Evolutionary conservation across 2,797 vertebrate species (phyloP).

Genomic region (Gymnoscopelus microlampas): DNA sequence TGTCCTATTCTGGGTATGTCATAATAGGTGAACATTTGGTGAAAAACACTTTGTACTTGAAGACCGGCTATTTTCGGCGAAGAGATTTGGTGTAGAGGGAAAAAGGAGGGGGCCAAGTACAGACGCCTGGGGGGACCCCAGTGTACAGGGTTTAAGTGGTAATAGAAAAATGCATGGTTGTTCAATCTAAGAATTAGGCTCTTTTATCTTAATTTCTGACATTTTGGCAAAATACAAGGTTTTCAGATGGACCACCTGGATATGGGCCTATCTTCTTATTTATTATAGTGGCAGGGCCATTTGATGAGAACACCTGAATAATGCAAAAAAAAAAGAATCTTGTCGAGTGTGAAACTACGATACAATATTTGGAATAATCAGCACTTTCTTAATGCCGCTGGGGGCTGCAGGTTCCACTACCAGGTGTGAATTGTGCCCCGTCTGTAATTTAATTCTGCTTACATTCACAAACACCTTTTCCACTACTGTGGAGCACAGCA

Average conservation of each 20-base stretch:
- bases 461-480: conserved; percentile 54
- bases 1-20: too few species aligned
- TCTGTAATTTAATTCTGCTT: conserved; percentile 74
- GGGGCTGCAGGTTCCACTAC: conserved; percentile 63
- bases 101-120: too few species aligned
- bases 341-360: neutral
- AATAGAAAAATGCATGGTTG: neutral
- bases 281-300: conserved; percentile 29
- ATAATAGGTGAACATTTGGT: too few species aligned
- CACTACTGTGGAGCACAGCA: conserved; percentile 27
- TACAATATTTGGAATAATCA: conserved; percentile 57
- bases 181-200: neutral
- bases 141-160: conserved; percentile 17
- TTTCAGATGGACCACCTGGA: neutral
- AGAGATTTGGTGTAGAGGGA: too few species aligned
- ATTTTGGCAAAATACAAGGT: conserved; percentile 17
- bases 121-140: too few species aligned
- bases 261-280: neutral
- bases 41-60: too few species aligned
- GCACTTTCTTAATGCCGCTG: conserved; percentile 56
- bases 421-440: conserved; percentile 70
- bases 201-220: conserved; percentile 11
- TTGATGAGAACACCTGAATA: conserved; percentile 57
- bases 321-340: conserved; percentile 34
- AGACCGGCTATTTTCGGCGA: too few species aligned